These are phyloP conservation scores for Pampus argenteus DNA, from an alignment of 2,797 vertebrate genomes.

Conservation along the genomic window DNA sequence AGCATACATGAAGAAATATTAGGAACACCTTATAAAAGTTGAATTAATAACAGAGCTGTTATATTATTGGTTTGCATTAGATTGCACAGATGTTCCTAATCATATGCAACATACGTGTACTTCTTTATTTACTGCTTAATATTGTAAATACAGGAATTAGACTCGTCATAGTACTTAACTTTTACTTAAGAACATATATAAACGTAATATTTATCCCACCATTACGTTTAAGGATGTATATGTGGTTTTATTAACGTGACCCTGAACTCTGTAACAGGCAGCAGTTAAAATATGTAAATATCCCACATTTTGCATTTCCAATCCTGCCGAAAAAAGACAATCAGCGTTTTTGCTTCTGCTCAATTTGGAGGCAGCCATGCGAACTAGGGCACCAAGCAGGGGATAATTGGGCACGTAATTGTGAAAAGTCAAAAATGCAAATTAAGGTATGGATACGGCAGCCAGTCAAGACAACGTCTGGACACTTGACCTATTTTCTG, in stretches of 20 bases:
- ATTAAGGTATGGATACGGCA: conserved; percentile 71
- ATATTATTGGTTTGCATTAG: too few species aligned
- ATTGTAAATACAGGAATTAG: not conserved
- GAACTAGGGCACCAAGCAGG: conserved; percentile 81
- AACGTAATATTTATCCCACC: not conserved
- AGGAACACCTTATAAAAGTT: too few species aligned
- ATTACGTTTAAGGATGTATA: fast-evolving
- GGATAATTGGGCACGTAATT: conserved; percentile 82
- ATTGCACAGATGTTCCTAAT: too few species aligned
- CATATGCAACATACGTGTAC: not conserved
- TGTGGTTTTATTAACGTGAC: too few species aligned
- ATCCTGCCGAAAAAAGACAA: conserved; percentile 32
- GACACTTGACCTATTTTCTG: conserved; percentile 85
- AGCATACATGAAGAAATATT: too few species aligned
- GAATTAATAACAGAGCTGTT: too few species aligned
- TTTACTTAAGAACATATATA: not conserved
- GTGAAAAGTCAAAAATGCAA: conserved; percentile 86
- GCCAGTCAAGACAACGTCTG: conserved; percentile 79
- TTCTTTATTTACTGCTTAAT: not conserved
- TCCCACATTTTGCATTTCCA: not conserved
- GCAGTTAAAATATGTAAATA: not conserved
- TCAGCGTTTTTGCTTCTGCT: conserved; percentile 32
- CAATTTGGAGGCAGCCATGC: conserved; percentile 67
- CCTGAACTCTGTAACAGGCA: not conserved
- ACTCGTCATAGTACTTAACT: not conserved